Conservation (phyloP, 2,113 vertebrate species). For the Bubo bubo region DNA sequence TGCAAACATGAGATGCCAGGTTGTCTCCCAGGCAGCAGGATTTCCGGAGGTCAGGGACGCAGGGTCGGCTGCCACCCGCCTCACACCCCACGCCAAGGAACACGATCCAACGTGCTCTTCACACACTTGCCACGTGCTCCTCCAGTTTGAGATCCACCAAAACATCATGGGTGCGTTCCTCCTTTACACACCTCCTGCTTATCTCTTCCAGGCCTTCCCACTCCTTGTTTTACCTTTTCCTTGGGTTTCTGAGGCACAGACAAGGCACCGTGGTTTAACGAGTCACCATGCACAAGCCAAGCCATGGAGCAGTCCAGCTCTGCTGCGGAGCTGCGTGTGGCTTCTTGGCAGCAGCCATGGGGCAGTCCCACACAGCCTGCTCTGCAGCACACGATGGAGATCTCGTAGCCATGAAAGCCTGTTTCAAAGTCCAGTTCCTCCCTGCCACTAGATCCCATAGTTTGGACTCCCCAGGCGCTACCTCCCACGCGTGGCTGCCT, state of each 20-base stretch:
- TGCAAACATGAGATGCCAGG: conserved; percentile 58
- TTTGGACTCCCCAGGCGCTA: background rate
- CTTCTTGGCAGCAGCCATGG: background rate
- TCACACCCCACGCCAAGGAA: background rate
- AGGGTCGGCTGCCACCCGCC: background rate
- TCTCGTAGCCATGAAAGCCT: background rate
- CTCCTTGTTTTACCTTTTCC: background rate
- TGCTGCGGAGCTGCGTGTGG: accelerated
- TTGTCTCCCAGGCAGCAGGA: background rate
- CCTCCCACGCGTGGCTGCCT: background rate
- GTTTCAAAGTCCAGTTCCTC: background rate
- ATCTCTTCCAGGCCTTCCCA: background rate
- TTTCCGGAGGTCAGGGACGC: background rate
- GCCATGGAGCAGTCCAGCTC: background rate
- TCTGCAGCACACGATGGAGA: background rate
- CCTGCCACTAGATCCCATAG: background rate
- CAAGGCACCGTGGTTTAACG: accelerated
- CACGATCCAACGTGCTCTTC: accelerated
- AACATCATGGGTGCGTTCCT: accelerated
- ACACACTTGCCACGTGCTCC: accelerated
- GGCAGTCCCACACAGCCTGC: background rate
- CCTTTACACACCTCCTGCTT: background rate
- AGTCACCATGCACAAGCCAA: background rate
- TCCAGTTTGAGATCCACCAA: background rate
- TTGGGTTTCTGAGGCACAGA: accelerated